Evolutionary conservation across 1,140 invertebrate genomes (phyloP), one percentile per base, ranked within the genome.

Genomic region (Hypsibius dujardini): DNA sequence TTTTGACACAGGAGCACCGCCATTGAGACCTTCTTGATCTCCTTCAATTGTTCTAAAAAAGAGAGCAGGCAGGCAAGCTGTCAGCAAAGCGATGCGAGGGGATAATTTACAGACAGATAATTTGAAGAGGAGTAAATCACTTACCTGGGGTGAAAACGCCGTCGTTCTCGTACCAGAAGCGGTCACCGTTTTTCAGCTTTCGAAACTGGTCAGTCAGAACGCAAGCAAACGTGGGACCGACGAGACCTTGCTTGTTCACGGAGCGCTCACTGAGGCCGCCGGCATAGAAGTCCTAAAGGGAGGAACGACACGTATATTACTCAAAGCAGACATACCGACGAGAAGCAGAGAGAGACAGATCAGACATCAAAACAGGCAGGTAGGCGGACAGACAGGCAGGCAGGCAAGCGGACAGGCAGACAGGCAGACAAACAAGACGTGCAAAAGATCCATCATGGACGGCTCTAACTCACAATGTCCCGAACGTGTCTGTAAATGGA

Each of bases 401-500:
- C 7, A 56, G n/a, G 50, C 50, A n/a, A 56, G 7, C n/a, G 50
- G n/a, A 56, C 7, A 7, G n/a, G 7, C 50, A 56, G n/a, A 56
- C n/a, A n/a, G n/a, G n/a, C n/a, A n/a, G n/a, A n/a, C n/a, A n/a
- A n/a, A n/a, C n/a, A n/a, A n/a, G n/a, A n/a, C n/a, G n/a, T n/a
- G n/a, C n/a, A n/a, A n/a, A n/a, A n/a, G n/a, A n/a, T n/a, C n/a
- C n/a, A n/a, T n/a, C n/a, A n/a, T n/a, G n/a, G n/a, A n/a, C n/a
- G n/a, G n/a, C n/a, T n/a, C n/a, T n/a, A 56, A 56, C n/a, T 7
- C n/a, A 56, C 50, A 7, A 56, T 56, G n/a, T 56, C 50, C 7
- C n/a, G 7, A n/a, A 56, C 50, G 50, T 56, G 50, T 56, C 50
- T 7, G 50, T 56, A 56, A 56, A 56, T 56, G n/a, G 50, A 56